These are phyloP conservation scores for Tholera decimalis DNA, from an alignment of 2,888 invertebrate genomes.

Conservation along the genomic window DNA sequence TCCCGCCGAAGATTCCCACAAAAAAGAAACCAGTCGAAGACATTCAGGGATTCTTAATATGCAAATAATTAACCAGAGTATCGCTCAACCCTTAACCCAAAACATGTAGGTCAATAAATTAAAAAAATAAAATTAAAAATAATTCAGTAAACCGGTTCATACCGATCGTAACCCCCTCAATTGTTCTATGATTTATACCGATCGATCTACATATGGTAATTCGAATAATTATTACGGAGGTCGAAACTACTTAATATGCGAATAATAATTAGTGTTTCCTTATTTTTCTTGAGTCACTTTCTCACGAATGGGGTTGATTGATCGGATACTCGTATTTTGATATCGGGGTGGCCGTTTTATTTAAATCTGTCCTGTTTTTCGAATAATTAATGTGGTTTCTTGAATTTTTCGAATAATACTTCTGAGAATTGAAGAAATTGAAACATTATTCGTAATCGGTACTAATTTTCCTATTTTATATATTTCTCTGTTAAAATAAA, in stretches of 20 bases:
- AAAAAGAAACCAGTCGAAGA: constrained; percentile 72
- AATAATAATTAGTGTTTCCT: constrained; percentile 89
- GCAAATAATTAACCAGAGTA: constrained; percentile 85
- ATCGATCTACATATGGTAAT: constrained; percentile 88
- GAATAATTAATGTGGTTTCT: constrained; percentile 44
- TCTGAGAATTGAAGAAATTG: background rate
- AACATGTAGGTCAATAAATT: constrained; percentile 87
- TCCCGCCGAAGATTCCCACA: constrained; percentile 79
- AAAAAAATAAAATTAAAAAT: constrained; percentile 78
- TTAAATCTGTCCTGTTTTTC: constrained; percentile 63
- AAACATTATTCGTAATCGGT: background rate
- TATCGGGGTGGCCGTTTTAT: constrained; percentile 65
- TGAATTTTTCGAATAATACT: constrained; percentile 24
- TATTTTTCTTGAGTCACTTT: constrained; percentile 82
- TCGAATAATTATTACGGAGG: constrained; percentile 82
- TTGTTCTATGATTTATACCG: constrained; percentile 91
- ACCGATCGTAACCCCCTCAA: constrained; percentile 76
- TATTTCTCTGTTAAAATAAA: background rate
- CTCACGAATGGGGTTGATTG: constrained; percentile 88
- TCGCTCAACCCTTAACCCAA: constrained; percentile 74
- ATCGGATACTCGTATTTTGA: constrained; percentile 71
- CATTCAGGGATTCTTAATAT: constrained; percentile 79
- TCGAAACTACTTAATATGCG: constrained; percentile 87
- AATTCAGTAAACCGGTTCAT: constrained; percentile 79
- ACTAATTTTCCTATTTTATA: background rate